phyloP scores from a whole-genome alignment of 2,113 vertebrate genomes.

The Lophura nycthemera region DNA sequence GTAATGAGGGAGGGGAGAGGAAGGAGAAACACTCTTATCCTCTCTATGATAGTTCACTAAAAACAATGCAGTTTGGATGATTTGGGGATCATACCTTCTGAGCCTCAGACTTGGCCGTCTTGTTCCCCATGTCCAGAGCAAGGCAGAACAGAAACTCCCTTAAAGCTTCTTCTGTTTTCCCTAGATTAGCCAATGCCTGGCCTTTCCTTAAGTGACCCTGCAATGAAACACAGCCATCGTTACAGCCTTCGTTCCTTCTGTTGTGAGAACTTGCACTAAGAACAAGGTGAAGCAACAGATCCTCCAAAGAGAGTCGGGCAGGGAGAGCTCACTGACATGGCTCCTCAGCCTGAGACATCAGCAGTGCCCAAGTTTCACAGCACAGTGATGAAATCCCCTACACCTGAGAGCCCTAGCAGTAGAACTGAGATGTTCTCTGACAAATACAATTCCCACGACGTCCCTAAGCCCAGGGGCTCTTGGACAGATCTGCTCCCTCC shows the following conservation, averaged over 20 bases:
- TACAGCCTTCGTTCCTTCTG: not conserved
- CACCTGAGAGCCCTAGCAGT: not conserved
- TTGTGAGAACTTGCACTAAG: not conserved
- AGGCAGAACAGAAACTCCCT: constrained; percentile 90
- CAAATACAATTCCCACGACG: not conserved
- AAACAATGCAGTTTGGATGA: not conserved
- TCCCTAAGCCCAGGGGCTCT: not conserved
- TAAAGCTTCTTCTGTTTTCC: constrained; percentile 89
- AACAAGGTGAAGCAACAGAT: not conserved
- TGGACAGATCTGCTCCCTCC: not conserved
- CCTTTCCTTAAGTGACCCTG: constrained; percentile 91
- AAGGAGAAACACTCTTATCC: not conserved
- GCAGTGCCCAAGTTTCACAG: not conserved
- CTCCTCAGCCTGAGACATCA: not conserved
- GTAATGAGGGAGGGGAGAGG: not conserved
- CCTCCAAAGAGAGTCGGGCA: not conserved
- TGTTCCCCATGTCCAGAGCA: constrained; percentile 87
- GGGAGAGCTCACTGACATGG: not conserved
- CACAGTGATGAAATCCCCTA: too few relatives aligned
- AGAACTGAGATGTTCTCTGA: not conserved
- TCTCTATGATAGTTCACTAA: not conserved
- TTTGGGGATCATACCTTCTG: constrained; percentile 81
- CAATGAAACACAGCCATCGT: constrained; percentile 12
- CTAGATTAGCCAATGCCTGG: constrained; percentile 86
- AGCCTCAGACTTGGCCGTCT: constrained; percentile 83